Base-by-base conservation (phyloP, 2,888 invertebrate genomes). In the Hydraecia micacea region DNA sequence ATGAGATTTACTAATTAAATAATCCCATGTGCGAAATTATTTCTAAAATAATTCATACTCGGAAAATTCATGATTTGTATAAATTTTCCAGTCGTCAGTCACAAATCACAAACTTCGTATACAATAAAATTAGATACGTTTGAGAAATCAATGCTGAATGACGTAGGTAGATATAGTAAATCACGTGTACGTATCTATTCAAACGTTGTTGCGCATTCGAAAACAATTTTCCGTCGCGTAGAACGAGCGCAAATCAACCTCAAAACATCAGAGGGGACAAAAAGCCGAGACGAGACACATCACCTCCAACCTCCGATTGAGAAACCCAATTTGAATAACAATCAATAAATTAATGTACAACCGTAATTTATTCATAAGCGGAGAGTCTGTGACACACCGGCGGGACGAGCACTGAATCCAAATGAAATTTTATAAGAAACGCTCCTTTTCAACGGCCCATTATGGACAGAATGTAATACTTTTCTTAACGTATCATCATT, bases 281-380 rank as follows among this genome's bases (percentile, higher is more conserved):
- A 96, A 93, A 93, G 91, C 86, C 93, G 93, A 92, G 92, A 93
- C 93, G 93, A 92, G 94, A 91, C 94, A 89, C 94, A 95, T 95
- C 95, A 96, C 95, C 95, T 95, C 94, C 95, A 95, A 96, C 95
- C 96, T 95, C 94, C 94, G 94, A 96, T 96, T 96, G 96, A 96
- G 96, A 96, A 96, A 96, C 95, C 92, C 91, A 95, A 97, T 97
- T 97, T 96, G 95, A 97, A 97, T 96, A 96, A 97, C 96, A 97
- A 97, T 97, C 95, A 96, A 96, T 97, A 97, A 97, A 96, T 96
- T 97, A 96, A 97, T 97, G 96, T 96, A 95, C 93, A 90, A 86
- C 91, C 90, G 92, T 96, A 96, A 96, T 95, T 92, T 97, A 97
- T 96, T 96, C 96, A 95, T 94, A 95, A 94, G 92, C 93, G 91